phyloP scores from a whole-genome alignment of 2,888 invertebrate species.

The Archips crataeganus region DNA sequence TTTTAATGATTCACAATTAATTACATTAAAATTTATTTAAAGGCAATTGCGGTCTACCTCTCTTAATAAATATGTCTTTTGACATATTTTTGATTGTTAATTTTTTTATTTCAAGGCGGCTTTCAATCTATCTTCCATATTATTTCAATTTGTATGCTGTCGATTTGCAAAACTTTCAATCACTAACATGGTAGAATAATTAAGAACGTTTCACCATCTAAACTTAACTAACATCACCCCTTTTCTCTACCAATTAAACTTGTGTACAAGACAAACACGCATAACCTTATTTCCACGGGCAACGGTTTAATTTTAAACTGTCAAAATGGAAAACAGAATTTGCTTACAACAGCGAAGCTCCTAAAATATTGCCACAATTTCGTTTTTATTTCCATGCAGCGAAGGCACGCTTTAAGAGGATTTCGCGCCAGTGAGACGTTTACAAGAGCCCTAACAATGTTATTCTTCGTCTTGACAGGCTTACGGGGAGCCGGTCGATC shows the following conservation, averaged over 20 bases:
- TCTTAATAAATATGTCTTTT: no score
- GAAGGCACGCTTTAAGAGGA: constrained; percentile 68
- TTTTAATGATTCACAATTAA: no score
- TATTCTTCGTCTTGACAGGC: constrained; percentile 82
- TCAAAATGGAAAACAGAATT: constrained; percentile 8
- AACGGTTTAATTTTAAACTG: background rate
- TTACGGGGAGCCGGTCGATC: constrained; percentile 71
- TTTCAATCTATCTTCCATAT: no score
- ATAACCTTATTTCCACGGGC: background rate
- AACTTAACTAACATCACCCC: no score
- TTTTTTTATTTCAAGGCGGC: no score
- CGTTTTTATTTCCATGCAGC: constrained; percentile 54
- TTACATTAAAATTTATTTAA: no score
- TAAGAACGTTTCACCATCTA: no score
- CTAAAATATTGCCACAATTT: constrained; percentile 52
- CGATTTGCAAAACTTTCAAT: no score
- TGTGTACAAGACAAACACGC: background rate
- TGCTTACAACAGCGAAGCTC: constrained; percentile 35
- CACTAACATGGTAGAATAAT: no score
- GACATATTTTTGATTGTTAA: no score
- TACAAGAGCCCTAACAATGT: constrained; percentile 81
- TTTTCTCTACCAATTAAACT: background rate
- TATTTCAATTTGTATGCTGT: no score
- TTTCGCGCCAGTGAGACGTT: constrained; percentile 75
- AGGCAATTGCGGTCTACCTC: no score